Evolutionary conservation across 2,113 vertebrate species (phyloP).

Genomic region (Trogon melanurus): DNA sequence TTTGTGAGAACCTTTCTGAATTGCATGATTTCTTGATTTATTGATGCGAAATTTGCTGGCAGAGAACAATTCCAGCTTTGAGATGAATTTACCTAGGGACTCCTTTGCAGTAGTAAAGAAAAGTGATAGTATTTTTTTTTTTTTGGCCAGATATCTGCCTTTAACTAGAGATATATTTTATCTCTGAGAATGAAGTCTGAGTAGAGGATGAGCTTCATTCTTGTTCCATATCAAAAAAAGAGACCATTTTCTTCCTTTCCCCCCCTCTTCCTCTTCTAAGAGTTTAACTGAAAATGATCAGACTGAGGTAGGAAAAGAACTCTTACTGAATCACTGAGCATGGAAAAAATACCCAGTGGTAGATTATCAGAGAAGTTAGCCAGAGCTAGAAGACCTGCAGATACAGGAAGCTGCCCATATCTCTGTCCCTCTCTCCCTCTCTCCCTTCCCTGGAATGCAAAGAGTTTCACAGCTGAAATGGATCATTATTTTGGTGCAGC

Average conservation of each 20-base stretch:
- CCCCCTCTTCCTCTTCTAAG: not conserved
- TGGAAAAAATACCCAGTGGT: not conserved
- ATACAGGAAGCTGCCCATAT: not conserved
- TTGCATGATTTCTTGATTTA: slow-evolving; percentile 29
- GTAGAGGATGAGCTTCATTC: not conserved
- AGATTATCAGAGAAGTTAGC: not conserved
- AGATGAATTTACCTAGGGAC: not conserved
- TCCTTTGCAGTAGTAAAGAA: not conserved
- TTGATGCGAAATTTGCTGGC: slow-evolving; percentile 3
- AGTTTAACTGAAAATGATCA: not conserved
- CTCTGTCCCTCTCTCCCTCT: not conserved
- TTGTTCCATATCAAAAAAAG: not conserved
- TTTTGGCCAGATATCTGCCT: not conserved
- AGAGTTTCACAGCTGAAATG: not conserved
- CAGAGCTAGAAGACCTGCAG: not conserved
- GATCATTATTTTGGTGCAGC: not conserved
- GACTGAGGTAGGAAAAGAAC: not conserved
- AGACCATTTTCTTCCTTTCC: not conserved
- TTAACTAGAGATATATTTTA: not conserved
- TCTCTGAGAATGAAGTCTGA: not conserved
- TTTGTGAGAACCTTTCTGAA: not conserved
- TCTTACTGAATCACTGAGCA: not conserved
- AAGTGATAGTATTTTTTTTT: not conserved
- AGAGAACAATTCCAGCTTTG: not conserved
- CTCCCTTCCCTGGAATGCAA: not conserved